Percentiles rank a stretch among this genome's conserved stretches.
Conservation (phyloP, 2,888 invertebrate species). For the Machimus rusticus region DNA sequence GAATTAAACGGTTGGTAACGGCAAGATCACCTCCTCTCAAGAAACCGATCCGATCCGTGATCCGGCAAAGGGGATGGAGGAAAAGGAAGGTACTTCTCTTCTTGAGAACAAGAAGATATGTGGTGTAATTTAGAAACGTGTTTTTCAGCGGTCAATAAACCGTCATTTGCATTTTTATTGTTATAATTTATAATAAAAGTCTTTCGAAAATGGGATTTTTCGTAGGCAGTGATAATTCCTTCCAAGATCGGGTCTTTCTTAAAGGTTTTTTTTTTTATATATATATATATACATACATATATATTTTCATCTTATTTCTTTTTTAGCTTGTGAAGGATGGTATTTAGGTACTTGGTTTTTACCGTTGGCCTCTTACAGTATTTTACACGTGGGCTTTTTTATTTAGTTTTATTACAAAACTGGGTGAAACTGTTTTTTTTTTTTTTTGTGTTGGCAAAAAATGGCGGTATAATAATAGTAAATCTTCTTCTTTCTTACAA, state of each 20-base stretch:
- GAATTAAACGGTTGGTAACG: not conserved
- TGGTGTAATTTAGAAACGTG: slow-evolving; percentile 46
- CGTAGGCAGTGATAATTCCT: slow-evolving; percentile 42
- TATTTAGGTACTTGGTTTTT: not conserved
- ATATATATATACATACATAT: too few species aligned
- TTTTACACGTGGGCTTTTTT: not conserved
- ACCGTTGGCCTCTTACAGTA: not conserved
- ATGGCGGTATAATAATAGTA: too few species aligned
- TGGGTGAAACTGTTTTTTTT: too few species aligned
- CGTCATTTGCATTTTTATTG: slow-evolving; percentile 49
- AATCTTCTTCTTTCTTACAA: too few species aligned
- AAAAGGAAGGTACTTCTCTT: not conserved
- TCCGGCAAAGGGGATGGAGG: not conserved
- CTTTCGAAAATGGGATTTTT: slow-evolving; percentile 40
- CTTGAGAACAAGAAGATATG: not conserved
- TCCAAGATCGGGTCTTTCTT: not conserved
- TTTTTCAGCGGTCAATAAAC: slow-evolving; percentile 48
- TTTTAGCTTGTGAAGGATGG: not conserved
- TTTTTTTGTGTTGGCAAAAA: too few species aligned
- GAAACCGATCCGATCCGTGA: not conserved
- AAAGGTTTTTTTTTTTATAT: too few species aligned
- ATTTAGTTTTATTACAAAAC: not conserved
- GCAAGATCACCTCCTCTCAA: not conserved
- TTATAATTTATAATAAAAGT: slow-evolving; percentile 48
- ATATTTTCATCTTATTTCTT: not conserved